phyloP scores from a whole-genome alignment of 2,113 vertebrate genomes.

The Oncorhynchus nerka region DNA sequence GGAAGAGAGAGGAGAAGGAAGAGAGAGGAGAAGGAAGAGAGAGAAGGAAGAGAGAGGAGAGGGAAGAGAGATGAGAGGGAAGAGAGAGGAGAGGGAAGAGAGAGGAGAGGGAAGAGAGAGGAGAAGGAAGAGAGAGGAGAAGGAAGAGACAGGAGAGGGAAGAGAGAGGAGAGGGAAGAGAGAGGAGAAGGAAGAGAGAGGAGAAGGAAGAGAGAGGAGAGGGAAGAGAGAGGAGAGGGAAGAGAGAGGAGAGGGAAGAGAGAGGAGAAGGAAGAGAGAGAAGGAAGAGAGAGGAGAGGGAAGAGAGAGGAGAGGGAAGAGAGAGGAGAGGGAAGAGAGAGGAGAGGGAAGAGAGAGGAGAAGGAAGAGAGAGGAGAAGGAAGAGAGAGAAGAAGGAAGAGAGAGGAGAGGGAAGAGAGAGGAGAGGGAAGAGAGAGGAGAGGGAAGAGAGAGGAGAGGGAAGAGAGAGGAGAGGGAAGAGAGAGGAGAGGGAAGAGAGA shows the following conservation, averaged over 20 bases:
- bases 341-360: neutral
- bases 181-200: neutral
- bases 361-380: too few relatives aligned
- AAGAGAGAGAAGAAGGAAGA: too few relatives aligned
- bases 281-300: too few relatives aligned
- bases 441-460: too few relatives aligned
- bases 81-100: too few relatives aligned
- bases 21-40: too few relatives aligned
- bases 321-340: neutral
- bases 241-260: conserved; percentile 13
- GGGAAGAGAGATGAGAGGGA: too few relatives aligned
- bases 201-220: neutral
- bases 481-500: conserved; percentile 19
- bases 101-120: too few relatives aligned
- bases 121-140: too few relatives aligned
- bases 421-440: neutral
- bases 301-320: neutral
- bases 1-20: too few relatives aligned
- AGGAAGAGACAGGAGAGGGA: conserved; percentile 4
- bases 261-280: conserved; percentile 23
- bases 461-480: neutral
- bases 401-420: neutral
- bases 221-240: neutral
- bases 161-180: neutral
- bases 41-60: too few relatives aligned